Evolutionary conservation across 2,797 vertebrate species (phyloP).

Genomic region (Phaenicophaeus curvirostris): DNA sequence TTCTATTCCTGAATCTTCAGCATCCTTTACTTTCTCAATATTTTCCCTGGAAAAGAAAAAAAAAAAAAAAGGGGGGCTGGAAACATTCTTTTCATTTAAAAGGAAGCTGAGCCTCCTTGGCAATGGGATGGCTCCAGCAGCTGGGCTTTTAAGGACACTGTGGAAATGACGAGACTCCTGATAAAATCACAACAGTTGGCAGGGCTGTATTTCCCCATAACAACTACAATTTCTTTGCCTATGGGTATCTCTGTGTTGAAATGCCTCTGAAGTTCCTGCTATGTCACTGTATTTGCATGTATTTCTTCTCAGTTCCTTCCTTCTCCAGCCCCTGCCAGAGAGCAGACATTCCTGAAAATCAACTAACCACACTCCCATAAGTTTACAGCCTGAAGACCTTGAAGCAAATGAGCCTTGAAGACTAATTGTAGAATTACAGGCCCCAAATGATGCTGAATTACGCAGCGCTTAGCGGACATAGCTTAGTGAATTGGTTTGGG

Average conservation of each 20-base stretch:
- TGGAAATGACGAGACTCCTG: constrained; percentile 33
- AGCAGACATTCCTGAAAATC: constrained; percentile 66
- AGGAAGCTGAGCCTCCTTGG: constrained; percentile 4
- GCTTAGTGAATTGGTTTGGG: constrained; percentile 4
- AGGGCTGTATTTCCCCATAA: background rate
- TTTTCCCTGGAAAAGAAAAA: background rate
- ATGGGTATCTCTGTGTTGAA: constrained; percentile 39
- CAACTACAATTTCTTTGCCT: constrained; percentile 32
- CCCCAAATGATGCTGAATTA: constrained; percentile 69
- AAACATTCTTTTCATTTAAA: background rate
- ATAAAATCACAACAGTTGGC: constrained; percentile 33
- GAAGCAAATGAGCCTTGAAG: constrained; percentile 69
- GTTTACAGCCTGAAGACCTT: constrained; percentile 62
- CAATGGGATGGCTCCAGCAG: constrained; percentile 41
- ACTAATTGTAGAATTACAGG: constrained; percentile 68
- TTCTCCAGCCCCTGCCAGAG: constrained; percentile 19
- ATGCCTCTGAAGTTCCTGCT: constrained; percentile 31
- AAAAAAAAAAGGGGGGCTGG: background rate
- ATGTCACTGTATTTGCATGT: constrained; percentile 38
- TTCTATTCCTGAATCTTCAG: background rate
- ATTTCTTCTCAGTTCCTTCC: background rate
- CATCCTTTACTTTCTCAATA: background rate
- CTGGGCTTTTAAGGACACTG: constrained; percentile 53
- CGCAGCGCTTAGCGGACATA: background rate
- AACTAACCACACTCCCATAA: constrained; percentile 50